A percentile compares a stretch with the other conserved stretches of the same genome.
Conservation (phyloP, 2,113 vertebrate species). For the Oreochromis niloticus region DNA sequence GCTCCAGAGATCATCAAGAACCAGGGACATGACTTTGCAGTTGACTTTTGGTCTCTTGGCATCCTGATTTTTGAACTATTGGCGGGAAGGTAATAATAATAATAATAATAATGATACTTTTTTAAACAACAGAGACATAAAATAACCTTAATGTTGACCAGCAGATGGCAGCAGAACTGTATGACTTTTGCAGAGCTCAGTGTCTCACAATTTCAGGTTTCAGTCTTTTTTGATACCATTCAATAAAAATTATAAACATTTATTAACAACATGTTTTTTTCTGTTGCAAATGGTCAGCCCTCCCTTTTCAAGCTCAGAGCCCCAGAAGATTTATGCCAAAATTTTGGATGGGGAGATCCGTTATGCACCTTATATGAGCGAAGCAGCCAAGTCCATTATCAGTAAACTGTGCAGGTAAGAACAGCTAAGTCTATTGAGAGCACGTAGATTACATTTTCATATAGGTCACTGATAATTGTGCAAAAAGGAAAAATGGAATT, state of each 20-base stretch:
- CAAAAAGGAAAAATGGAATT: neutral
- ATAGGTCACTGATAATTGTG: neutral
- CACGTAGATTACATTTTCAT: neutral
- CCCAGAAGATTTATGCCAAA: slow-evolving; percentile 77
- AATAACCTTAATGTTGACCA: neutral
- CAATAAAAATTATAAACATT: neutral
- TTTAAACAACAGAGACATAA: neutral
- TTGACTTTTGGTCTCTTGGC: slow-evolving; percentile 82
- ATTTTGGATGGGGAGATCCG: slow-evolving; percentile 75
- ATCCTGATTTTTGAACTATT: slow-evolving; percentile 77
- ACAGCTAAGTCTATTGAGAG: neutral
- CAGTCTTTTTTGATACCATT: neutral
- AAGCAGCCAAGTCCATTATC: slow-evolving; percentile 75
- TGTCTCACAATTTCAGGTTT: neutral
- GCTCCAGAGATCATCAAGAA: slow-evolving; percentile 82
- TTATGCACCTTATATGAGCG: slow-evolving; percentile 71
- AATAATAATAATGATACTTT: no score
- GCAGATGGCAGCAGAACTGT: slow-evolving; percentile 49
- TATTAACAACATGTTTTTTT: neutral
- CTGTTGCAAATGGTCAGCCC: slow-evolving; percentile 58
- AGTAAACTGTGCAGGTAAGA: slow-evolving; percentile 79
- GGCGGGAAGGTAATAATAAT: slow-evolving; percentile 72
- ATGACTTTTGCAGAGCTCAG: neutral
- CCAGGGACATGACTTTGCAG: slow-evolving; percentile 80
- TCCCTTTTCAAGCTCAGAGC: slow-evolving; percentile 78